Base-by-base conservation (phyloP, 2,888 invertebrate genomes). In the Leucophenga montana region DNA sequence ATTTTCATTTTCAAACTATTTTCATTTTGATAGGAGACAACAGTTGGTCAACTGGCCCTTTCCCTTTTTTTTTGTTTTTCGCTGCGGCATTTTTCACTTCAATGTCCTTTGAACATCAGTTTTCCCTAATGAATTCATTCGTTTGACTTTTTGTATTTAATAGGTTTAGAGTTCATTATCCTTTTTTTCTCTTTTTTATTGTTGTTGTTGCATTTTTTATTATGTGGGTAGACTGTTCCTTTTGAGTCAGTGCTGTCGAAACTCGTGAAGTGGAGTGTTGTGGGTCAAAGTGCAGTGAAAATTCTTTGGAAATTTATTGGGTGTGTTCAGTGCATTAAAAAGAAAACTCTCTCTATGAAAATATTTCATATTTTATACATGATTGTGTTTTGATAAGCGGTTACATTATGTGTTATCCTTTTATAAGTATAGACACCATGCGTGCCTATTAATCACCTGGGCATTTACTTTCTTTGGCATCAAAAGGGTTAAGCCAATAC, bases 101-200 rank as follows among this genome's bases (percentile, higher is more conserved):
- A 66, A 57, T 39, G 61, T 3, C 11, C 53, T 44, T 14, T 39
- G 13, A 39, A 44, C n/a, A 18, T 13, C 16, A 50, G 66, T 75
- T 77, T 77, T 83, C 82, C 82, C 84, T 82, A 82, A 84, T 82
- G 83, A 82, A 82, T 82, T 82, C 79, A 81, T 82, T 82, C 78
- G 78, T 71, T 84, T 84, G 81, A 84, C 75, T 81, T 80, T n/a
- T 80, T 80, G 31, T 62, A 20, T 62, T 62, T 57, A 8, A 14
- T 62, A 39, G 20, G 8, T 5, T 14, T 61, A 13, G 57, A 39
- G 61, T 46, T 64, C 48, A n/a, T 39, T 64, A 20, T 48, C 46
- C 48, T 64, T 64, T 46, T 27, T 22, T 6, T n/a, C 33, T 31
- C 5, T 27, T 59, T 59, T 27, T 20, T 64, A 22, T 22, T 64